Evolutionary conservation across 2,797 vertebrate species (phyloP).

Genomic region (Cryptoprocta ferox): DNA sequence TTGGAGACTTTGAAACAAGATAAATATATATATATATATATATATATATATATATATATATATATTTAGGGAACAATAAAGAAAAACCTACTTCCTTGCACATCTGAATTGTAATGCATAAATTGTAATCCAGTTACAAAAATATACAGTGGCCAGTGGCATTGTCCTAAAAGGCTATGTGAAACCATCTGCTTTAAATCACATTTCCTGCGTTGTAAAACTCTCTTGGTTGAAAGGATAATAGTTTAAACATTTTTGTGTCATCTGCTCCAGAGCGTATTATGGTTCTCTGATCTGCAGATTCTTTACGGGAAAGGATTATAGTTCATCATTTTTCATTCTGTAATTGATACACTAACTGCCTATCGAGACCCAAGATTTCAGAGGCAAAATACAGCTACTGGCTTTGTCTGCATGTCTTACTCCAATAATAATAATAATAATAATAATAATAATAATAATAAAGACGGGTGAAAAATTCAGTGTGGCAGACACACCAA

Average conservation of each 20-base stretch:
- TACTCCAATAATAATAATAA: conserved; percentile 17
- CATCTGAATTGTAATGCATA: background rate
- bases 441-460: too few relatives aligned
- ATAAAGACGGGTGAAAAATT: conserved; percentile 49
- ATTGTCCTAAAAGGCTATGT: background rate
- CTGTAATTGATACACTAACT: conserved; percentile 75
- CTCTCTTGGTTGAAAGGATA: conserved; percentile 55
- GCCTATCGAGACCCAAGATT: conserved; percentile 39
- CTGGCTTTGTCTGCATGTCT: conserved; percentile 62
- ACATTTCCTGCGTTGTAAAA: conserved; percentile 30
- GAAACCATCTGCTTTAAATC: conserved; percentile 57
- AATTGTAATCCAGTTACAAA: conserved; percentile 5
- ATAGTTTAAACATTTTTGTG: conserved; percentile 30
- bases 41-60: too few relatives aligned
- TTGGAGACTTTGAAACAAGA: conserved; percentile 29
- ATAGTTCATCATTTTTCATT: conserved; percentile 72
- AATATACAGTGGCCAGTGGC: background rate
- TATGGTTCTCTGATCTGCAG: conserved; percentile 70
- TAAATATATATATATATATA: background rate
- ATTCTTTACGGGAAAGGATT: conserved; percentile 67
- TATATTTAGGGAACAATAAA: background rate
- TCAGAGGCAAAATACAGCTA: conserved; percentile 39
- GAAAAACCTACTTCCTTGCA: conserved; percentile 14
- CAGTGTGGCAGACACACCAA: conserved; percentile 1
- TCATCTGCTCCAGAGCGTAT: conserved; percentile 50